A percentile compares a stretch with the other conserved stretches of the same genome.
Conservation (phyloP, 2,797 vertebrate genomes). For the Crypturellus tataupa region DNA sequence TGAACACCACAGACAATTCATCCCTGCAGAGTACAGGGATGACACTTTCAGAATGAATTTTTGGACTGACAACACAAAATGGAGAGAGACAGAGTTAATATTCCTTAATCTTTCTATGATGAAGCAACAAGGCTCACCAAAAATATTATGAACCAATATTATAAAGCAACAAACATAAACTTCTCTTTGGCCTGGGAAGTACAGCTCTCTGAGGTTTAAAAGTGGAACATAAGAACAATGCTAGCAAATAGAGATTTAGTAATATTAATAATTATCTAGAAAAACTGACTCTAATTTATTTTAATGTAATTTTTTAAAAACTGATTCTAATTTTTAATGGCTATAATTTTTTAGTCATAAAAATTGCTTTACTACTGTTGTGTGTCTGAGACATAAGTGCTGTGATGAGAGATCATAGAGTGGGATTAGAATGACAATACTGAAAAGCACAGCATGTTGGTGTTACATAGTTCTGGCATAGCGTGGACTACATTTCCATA, state of each 20-base stretch:
- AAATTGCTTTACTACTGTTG: not conserved
- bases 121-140: not conserved
- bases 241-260: not conserved
- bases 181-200: not conserved
- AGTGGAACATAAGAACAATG: not conserved
- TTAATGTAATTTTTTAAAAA: not conserved
- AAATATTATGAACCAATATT: not conserved
- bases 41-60: not conserved
- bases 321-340: too few species aligned
- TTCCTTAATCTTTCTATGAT: not conserved
- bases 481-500: accelerated
- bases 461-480: not conserved
- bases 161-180: not conserved
- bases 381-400: not conserved
- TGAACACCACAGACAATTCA: not conserved
- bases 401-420: not conserved
- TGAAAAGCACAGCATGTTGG: not conserved
- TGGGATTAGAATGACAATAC: not conserved
- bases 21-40: not conserved
- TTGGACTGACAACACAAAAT: not conserved
- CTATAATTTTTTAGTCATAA: not conserved
- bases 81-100: not conserved
- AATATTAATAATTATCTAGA: not conserved
- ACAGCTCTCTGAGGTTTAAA: not conserved
- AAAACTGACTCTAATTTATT: not conserved